Evolutionary conservation across 2,113 vertebrate species (phyloP).

Genomic region (Colius striatus): DNA sequence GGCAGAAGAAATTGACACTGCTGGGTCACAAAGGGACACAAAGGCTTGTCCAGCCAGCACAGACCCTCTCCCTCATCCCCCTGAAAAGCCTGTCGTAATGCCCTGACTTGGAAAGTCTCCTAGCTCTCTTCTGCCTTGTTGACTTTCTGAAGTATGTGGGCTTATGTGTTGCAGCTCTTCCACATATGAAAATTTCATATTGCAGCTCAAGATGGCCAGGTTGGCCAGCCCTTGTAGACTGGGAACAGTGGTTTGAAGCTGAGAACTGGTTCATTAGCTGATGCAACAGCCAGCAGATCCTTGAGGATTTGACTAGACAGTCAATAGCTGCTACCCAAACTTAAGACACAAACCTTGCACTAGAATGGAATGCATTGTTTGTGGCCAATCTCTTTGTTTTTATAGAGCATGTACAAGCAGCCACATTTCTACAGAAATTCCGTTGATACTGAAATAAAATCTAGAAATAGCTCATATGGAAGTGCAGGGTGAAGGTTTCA

Average conservation of each 20-base stretch:
- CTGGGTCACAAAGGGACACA: background rate
- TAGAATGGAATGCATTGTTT: background rate
- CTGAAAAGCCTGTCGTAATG: background rate
- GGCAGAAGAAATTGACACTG: background rate
- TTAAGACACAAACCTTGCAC: background rate
- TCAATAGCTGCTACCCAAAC: background rate
- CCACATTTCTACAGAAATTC: background rate
- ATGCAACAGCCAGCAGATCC: background rate
- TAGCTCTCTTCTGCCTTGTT: background rate
- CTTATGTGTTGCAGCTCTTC: background rate
- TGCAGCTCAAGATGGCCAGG: background rate
- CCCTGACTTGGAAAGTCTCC: background rate
- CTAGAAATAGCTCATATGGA: background rate
- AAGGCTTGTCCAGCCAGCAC: background rate
- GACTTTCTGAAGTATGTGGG: background rate
- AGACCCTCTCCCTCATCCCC: background rate
- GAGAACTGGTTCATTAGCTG: background rate
- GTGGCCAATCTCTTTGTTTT: background rate
- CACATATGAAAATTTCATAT: background rate
- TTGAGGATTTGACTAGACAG: background rate
- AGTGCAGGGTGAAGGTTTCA: accelerated
- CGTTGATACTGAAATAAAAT: background rate
- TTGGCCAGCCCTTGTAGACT: background rate
- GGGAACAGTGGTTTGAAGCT: background rate
- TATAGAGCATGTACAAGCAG: background rate